Evolutionary conservation across 35 echinoderm and acorn worm species (phyloP), one percentile per base, ranked within the genome.

Genomic region (Strongylocentrotus purpuratus): DNA sequence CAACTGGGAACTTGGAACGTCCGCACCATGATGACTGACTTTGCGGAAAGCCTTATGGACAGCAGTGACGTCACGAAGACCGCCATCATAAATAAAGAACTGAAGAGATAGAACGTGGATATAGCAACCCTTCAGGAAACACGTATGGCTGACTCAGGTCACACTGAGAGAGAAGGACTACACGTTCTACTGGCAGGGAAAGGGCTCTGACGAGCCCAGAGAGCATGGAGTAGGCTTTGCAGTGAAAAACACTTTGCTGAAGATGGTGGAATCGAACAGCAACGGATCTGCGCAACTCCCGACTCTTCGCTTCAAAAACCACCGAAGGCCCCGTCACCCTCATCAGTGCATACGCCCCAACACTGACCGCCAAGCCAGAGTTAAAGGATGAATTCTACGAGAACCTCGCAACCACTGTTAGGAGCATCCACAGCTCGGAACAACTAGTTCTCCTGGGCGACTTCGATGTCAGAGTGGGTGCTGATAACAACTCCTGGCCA

Each of bases 201-300:
- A 13, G 55, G 85, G 33, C 46, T 50, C 95, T 12, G 52, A 97
- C 4, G 92, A 96, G 61, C 92, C 33, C 4, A 31, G 93, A 88
- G 90, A 91, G 58, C 92, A 96, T 85, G 96, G 95, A 7, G 96
- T 97, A 11, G 96, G 96, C 2, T 97, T 97, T 52, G 96, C 96
- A 45, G 95, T 96, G 48, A 97, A 46, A 18, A 95, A 94, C 95
- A 20, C 85, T 20, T 33, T 97, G 78, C 32, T 32, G 45, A 7
- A 33, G 8, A 46, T 88, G 46, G 46, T 41, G 91, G 96, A 41
- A 41, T 3, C 35, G 35, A 41, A 41, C 35, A 41, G 35, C 35
- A 41, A 41, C 35, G 35, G 35, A 41, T 41, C 35, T 41, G 35
- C 35, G 35, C 35, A 41, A 41, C 35, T 3, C 35, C 35, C 35